Evolutionary conservation across 2,113 vertebrate species (phyloP), one percentile per base, ranked within the genome.

Genomic region (Phocoena phocoena): DNA sequence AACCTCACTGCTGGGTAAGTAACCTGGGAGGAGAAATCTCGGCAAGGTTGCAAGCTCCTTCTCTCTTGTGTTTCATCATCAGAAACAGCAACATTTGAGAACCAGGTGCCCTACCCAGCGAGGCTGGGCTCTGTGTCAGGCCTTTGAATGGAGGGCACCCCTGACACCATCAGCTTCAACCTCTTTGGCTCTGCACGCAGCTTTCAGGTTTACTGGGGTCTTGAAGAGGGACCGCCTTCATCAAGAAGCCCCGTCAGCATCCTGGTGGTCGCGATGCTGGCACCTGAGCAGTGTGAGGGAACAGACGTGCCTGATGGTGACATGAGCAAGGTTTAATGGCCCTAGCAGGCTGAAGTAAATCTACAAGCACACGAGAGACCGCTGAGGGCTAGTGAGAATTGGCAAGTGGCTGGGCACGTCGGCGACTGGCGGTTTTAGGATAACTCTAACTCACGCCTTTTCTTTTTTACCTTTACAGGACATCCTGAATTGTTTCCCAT

Each of bases 41-140:
- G 8, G 38, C 2, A 3, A 71, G 71, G 50, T 44, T 70, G 76
- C 41, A 90, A 79, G 63, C 17, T 60, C 36, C 63, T 41, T 53
- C 4, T 5, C 12, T 9, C 13, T 50, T 33, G 2, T 12, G 25
- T 65, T 94, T 95, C 33, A 25, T 23, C 53, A 21, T 25, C 62
- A 73, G 73, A 95, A 93, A 95, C 1, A 89, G 21, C 28, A 94
- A 73, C 2, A 50, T 28, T 36, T 53, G 82, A 94, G 94, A 93
- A 94, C 31, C 2, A 38, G 92, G 44, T 77, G 71, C 77, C 2
- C 85, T 80, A 38, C 70, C 25, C 41, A 55, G 6, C 0, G 9
- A 80, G 76, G 33, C 90, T 11, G 23, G 53, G 79, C 71, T 68
- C 53, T 84, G 26, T 55, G 86, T 44, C 6, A 68, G 94, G 95